Evolutionary conservation across 2,797 vertebrate genomes (phyloP), one percentile per base, ranked within the genome.

Genomic region (Petrocephalus sullivani): DNA sequence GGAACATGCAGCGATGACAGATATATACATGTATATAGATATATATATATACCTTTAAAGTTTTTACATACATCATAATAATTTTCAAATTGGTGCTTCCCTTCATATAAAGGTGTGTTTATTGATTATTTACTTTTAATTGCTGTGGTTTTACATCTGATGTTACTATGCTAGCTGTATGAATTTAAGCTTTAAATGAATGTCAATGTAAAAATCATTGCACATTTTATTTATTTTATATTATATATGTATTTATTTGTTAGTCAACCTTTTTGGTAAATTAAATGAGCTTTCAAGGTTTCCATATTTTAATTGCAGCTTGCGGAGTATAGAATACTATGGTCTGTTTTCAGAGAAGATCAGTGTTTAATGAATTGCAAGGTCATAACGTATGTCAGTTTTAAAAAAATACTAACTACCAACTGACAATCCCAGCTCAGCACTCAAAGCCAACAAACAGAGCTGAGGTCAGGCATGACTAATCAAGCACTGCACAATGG

Each of bases 201-300:
- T 90, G 89, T 90, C 37, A 87, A 88, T 0, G 1, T 91, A 89
- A 91, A 92, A 90, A 93, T 90, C 91, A 90, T 93, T 54, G 2
- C 10, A 12, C 7, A 4, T 90, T 10, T 88, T 90, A 91, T 82
- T 92, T 91, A 56, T 71, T 60, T 60, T 60, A 21, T 3, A 21
- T 91, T 90, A 94, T 95, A 94, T 90, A 94, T 94, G 89, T 93
- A 93, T 90, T 92, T 93, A 95, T 92, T 90, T 93, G 91, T 95
- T 93, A 90, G 90, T 90, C 91, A 94, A 64, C 10, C 5, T 28
- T 21, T 19, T 58, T 86, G 51, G 28, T 33, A 33, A 57, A 94
- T 95, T 95, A 94, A 93, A 78, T 94, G 92, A 90, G 84, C 90
- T 94, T 95, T 95, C 94, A 93, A 94, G 94, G 90, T 88, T 92